A percentile compares a stretch with the other conserved stretches of the same genome.
These are phyloP conservation scores for Oriolus oriolus DNA, from an alignment of 2,113 vertebrate genomes.

Conservation along the genomic window DNA sequence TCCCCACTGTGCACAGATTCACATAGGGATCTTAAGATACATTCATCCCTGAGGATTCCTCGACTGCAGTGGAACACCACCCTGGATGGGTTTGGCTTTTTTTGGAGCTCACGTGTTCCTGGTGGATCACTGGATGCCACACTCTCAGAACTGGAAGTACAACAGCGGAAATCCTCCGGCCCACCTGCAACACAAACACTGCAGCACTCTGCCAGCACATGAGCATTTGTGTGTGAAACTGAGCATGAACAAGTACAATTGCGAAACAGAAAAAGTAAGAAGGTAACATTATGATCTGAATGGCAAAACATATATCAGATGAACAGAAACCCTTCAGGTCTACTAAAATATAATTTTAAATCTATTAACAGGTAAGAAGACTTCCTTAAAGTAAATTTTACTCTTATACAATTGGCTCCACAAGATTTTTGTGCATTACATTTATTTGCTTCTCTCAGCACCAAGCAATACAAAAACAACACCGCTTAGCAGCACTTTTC, in stretches of 20 bases:
- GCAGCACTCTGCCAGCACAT: not conserved
- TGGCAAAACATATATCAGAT: not conserved
- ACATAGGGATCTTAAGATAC: not conserved
- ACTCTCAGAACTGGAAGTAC: not conserved
- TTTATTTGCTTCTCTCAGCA: not conserved
- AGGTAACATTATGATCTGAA: not conserved
- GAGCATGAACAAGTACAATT: fast-evolving
- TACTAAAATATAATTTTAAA: not conserved
- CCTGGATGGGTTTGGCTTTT: not conserved
- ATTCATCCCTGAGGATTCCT: not conserved
- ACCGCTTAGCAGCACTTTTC: not conserved
- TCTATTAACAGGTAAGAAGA: not conserved
- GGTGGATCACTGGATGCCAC: not conserved
- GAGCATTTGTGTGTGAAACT: not conserved
- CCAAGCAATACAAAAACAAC: not conserved
- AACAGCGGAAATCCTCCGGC: fast-evolving
- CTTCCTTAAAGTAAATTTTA: not conserved
- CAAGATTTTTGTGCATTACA: not conserved
- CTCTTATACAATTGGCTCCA: not conserved
- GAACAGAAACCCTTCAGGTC: not conserved
- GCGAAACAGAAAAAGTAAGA: not conserved
- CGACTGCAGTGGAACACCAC: not conserved
- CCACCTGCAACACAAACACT: not conserved
- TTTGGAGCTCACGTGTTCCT: not conserved
- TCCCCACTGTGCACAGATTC: not conserved